Conservation (phyloP, 2,888 invertebrate species). For the Colletes collaris region DNA sequence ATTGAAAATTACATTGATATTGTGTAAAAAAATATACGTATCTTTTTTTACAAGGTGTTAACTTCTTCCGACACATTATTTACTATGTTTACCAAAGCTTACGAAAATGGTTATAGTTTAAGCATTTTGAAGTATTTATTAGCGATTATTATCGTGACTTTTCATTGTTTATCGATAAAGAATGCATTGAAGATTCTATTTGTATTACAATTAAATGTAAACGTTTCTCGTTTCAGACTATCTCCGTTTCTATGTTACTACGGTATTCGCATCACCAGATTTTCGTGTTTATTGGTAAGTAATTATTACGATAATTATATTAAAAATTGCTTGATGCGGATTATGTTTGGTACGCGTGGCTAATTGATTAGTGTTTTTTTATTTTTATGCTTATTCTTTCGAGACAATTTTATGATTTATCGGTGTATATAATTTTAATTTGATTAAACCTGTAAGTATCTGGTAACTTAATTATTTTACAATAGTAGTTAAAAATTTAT, state of each 20-base stretch:
- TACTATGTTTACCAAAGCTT: background rate
- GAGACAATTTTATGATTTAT: no score
- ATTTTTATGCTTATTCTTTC: no score
- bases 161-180: background rate
- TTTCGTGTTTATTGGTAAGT: slow-evolving; percentile 98
- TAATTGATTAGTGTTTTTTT: no score
- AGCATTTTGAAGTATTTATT: no score
- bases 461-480: no score
- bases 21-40: no score
- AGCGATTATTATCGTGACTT: background rate
- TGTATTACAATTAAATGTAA: background rate
- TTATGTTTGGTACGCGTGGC: background rate
- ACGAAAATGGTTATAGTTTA: background rate
- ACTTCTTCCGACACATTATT: no score
- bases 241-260: slow-evolving; percentile 98
- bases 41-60: no score
- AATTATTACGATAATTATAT: slow-evolving; percentile 6
- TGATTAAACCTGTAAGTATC: no score
- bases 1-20: background rate
- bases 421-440: no score
- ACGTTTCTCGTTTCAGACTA: slow-evolving; percentile 91
- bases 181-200: background rate
- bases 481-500: no score
- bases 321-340: background rate
- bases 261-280: slow-evolving; percentile 99